Evolutionary conservation across 2,797 vertebrate genomes (phyloP).

Genomic region (Numenius phaeopus): DNA sequence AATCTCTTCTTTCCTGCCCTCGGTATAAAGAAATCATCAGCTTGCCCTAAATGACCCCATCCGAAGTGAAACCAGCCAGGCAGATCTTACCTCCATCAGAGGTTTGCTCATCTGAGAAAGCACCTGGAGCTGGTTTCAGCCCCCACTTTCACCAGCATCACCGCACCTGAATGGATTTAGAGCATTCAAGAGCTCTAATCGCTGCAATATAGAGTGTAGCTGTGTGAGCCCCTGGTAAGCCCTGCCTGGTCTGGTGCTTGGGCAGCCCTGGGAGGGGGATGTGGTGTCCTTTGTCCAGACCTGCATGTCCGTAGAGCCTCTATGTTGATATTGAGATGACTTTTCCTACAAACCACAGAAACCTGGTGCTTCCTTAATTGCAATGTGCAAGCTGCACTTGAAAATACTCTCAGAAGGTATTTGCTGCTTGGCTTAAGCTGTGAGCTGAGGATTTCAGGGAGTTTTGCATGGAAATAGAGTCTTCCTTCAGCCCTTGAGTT

Average conservation of each 20-base stretch:
- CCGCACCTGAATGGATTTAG: neutral
- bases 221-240: neutral
- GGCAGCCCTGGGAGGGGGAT: fast-evolving
- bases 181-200: neutral
- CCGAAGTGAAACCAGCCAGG: neutral
- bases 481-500: neutral
- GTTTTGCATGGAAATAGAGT: neutral
- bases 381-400: fast-evolving
- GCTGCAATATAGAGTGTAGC: neutral
- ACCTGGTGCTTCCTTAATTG: neutral
- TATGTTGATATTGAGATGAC: fast-evolving
- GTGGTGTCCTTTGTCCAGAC: fast-evolving
- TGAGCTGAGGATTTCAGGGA: neutral
- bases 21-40: neutral
- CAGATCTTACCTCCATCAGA: neutral
- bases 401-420: neutral
- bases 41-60: neutral
- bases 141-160: fast-evolving
- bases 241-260: neutral
- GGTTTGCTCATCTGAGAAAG: neutral
- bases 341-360: neutral
- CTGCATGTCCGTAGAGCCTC: fast-evolving
- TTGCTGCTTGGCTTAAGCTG: neutral
- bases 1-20: neutral
- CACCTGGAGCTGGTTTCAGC: neutral